Base-by-base conservation (phyloP, 2,113 vertebrate genomes). In the Cinclus cinclus region DNA sequence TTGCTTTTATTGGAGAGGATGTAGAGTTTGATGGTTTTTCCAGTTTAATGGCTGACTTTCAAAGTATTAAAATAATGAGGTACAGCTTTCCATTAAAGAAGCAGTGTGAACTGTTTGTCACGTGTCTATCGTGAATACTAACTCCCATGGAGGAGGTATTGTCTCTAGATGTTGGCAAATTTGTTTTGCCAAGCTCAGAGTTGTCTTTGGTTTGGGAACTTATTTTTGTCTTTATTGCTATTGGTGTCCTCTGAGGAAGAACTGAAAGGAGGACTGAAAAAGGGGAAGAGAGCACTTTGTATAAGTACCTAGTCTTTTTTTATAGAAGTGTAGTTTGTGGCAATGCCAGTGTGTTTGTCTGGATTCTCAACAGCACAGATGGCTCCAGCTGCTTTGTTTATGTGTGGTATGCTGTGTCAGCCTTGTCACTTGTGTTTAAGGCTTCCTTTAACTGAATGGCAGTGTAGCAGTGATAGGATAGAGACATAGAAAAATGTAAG, bases 381-480 rank as follows among this genome's bases (percentile, higher is more conserved):
- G 28, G 50, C 11, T 83, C 31, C 28, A 55, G 31, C 82, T 65
- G 25, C 39, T 62, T 76, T 55, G 46, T 68, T 79, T 31, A 17
- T n/a, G 2, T 62, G 46, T 41, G 9, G 8, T 58, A 7, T 0
- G 0, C 23, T 41, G 7, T 46, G 23, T 49, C 37, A 59, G 23
- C 64, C 71, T 83, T 63, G 21, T 63, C 46, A 55, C 44, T 80
- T 86, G 20, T 59, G 42, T 59, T 69, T 53, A 67, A 62, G 37
- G 50, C 22, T 95, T 89, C 21, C 42, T 50, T 70, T 28, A 62
- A 37, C 9, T 50, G 30, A 80, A 3, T 85, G 44, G 25, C 46
- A 59, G 23, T 16, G 10, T 35, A 70, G 30, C 50, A 81, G 2
- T 62, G 18, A 31, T 24, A 74, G 64, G 11, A 44, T 35, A 25